Conservation (phyloP, 2,888 invertebrate genomes). For the Yponomeuta malinellus region DNA sequence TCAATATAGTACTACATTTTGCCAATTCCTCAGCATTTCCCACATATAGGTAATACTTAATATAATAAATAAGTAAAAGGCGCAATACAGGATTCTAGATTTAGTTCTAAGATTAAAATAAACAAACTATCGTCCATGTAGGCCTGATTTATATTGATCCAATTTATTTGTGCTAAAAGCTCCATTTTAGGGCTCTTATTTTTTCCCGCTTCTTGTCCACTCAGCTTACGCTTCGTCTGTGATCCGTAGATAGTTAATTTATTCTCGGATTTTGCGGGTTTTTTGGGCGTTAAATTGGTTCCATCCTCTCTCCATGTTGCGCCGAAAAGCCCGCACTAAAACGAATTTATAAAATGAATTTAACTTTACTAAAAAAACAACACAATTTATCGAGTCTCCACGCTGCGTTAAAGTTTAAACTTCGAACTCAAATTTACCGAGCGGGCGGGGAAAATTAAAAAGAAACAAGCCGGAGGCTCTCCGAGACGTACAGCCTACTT, state of each 20-base stretch:
- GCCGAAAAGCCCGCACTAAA: neutral
- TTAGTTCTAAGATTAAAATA: too few relatives aligned
- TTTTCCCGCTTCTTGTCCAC: neutral
- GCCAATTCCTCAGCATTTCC: too few relatives aligned
- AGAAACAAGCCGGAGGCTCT: neutral
- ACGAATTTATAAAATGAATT: neutral
- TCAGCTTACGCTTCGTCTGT: constrained; percentile 5
- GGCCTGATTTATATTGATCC: neutral
- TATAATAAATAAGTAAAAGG: too few relatives aligned
- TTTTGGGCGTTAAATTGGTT: neutral
- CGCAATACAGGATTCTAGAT: too few relatives aligned
- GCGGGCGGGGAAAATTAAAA: neutral
- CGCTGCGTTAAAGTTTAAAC: neutral
- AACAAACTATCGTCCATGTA: too few relatives aligned
- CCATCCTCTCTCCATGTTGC: neutral
- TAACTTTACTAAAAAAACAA: neutral
- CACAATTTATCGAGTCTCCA: neutral
- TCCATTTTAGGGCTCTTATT: neutral
- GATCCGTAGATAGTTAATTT: constrained; percentile 14
- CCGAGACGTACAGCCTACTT: neutral
- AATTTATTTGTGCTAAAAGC: neutral
- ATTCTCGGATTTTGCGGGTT: neutral
- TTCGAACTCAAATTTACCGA: neutral
- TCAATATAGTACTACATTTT: too few relatives aligned
- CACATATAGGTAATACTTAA: too few relatives aligned